Percentiles rank a stretch among this genome's conserved stretches.
Conservation (phyloP, 2,113 vertebrate species). For the Poeciliopsis retropinna region DNA sequence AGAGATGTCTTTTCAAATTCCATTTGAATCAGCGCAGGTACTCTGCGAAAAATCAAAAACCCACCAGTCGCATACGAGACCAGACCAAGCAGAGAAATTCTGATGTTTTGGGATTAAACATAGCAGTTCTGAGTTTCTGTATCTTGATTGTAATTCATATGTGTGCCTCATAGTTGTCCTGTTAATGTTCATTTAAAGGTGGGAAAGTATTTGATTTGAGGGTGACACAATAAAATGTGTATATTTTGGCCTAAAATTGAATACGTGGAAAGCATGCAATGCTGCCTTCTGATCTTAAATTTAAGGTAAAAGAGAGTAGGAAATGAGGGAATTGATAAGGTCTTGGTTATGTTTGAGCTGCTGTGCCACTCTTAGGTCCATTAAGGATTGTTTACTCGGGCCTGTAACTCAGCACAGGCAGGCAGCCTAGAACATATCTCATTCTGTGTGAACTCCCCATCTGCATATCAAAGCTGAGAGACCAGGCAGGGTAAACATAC, state of each 20-base stretch:
- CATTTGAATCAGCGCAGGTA: conserved; percentile 42
- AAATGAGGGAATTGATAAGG: conserved; percentile 47
- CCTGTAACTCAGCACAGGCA: conserved; percentile 43
- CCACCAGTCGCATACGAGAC: conserved; percentile 19
- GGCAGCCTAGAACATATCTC: conserved; percentile 73
- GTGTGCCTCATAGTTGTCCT: neutral
- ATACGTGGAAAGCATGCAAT: neutral
- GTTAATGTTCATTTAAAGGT: neutral
- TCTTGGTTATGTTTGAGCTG: conserved; percentile 32
- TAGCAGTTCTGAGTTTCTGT: neutral
- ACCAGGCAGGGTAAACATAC: conserved; percentile 79
- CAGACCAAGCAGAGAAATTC: conserved; percentile 5
- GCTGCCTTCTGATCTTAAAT: conserved; percentile 32
- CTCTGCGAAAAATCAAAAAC: conserved; percentile 26
- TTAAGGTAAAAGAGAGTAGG: conserved; percentile 30
- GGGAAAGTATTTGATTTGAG: neutral
- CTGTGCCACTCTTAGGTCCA: conserved; percentile 45
- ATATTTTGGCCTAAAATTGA: neutral
- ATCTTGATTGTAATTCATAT: neutral
- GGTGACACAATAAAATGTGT: neutral
- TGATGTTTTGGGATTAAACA: conserved; percentile 27
- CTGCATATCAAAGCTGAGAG: conserved; percentile 86
- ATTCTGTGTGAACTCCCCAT: conserved; percentile 84
- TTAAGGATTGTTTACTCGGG: conserved; percentile 61
- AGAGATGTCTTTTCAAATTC: conserved; percentile 60